Base-by-base conservation (phyloP, 2,888 invertebrate species). In the Heliconius hortense region DNA sequence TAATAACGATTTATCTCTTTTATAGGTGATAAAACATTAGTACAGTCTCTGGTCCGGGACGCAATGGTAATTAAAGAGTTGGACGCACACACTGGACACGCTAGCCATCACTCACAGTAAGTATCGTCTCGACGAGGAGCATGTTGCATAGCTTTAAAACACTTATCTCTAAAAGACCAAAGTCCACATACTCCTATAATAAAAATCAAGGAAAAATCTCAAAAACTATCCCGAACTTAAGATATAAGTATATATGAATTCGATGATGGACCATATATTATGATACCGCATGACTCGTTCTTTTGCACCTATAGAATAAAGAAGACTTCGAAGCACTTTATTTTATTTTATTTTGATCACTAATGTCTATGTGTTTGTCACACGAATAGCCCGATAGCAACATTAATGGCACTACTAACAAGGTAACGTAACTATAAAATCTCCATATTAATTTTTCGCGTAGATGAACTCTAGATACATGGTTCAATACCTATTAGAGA, bases 371-470 rank as follows among this genome's bases (percentile, higher is more conserved):
- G 93, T 95, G 94, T 96, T 95, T 96, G 95, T 95, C 96, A 95
- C 96, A 95, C 95, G 90, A 95, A 95, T 97, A 97, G 98, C 97
- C 97, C 98, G 95, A 97, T 98, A 96, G 98, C 97, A 96, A 97
- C 97, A 95, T 97, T 98, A 96, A 97, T 98, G 97, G 97, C 97
- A 95, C 96, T 98, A 90, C 96, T 98, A 91, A 96, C 97, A 96
- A 98, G 98, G 98, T 98, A 98, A 97, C 87, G 91, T 92, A 92
- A 89, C 72, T 85, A 86, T 82, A 81, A 86, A 84, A 85, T 86
- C 83, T 80, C 76, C 80, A 80, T 80, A 77, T 73, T 84, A 85
- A 85, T 83, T 84, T 82, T 86, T 85, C 81, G 82, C 81, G 82
- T 89, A 89, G 87, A 84, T 82, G 82, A 84, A 83, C 81, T 79